phyloP scores from a whole-genome alignment of 2,797 vertebrate species.

The Hybognathus amarus region DNA sequence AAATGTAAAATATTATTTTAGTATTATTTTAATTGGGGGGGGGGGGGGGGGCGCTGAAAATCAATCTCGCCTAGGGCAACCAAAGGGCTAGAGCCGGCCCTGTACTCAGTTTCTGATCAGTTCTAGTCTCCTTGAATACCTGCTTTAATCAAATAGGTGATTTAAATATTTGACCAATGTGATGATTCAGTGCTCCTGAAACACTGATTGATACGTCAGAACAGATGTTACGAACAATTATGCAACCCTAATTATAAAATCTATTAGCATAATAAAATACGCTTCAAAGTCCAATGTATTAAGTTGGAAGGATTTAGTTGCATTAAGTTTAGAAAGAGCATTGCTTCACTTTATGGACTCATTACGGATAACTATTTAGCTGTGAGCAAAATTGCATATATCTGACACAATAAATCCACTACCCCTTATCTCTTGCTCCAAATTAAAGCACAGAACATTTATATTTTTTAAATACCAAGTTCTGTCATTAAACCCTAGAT shows the following conservation, averaged over 20 bases:
- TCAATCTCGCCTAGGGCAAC: too few relatives aligned
- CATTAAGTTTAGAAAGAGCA: neutral
- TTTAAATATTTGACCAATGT: neutral
- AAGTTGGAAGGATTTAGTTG: neutral
- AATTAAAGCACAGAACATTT: neutral
- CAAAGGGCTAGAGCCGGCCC: too few relatives aligned
- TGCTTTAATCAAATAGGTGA: neutral
- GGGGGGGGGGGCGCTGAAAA: too few relatives aligned
- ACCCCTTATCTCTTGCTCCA: neutral
- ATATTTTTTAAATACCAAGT: too few relatives aligned
- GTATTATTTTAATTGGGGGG: too few relatives aligned
- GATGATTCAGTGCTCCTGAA: neutral
- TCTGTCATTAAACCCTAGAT: neutral
- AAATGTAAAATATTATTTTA: too few relatives aligned
- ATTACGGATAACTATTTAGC: neutral
- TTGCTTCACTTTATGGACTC: neutral
- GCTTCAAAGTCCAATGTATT: neutral
- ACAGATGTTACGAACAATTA: neutral
- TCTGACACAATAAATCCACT: neutral
- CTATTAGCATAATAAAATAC: neutral
- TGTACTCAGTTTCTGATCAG: neutral
- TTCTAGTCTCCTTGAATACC: neutral
- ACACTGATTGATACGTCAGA: neutral
- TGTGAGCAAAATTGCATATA: neutral
- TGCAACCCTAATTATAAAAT: neutral